These are phyloP conservation scores for Azorinus chamasolen DNA, from an alignment of 2,888 invertebrate species.

Conservation along the genomic window DNA sequence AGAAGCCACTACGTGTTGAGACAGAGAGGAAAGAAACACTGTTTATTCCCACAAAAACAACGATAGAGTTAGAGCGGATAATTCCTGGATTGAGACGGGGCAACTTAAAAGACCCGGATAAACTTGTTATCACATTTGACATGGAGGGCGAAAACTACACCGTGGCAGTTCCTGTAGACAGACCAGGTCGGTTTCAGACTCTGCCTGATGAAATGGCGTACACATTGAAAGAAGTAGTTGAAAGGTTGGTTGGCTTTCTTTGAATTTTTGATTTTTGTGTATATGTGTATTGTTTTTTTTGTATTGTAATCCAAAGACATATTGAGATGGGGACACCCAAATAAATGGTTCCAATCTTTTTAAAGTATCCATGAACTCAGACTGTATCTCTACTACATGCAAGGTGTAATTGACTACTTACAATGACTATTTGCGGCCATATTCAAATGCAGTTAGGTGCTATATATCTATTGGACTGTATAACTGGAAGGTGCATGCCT, in stretches of 20 bases:
- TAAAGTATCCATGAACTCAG: no score
- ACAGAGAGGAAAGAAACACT: conserved; percentile 9
- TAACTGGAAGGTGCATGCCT: no score
- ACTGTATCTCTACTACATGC: no score
- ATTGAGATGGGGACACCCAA: no score
- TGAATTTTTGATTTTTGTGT: no score
- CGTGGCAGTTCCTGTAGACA: conserved; percentile 17
- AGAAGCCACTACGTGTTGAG: conserved; percentile 10
- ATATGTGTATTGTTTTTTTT: no score
- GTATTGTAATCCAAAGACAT: no score
- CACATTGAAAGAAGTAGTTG: conserved; percentile 42
- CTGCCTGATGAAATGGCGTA: conserved; percentile 43
- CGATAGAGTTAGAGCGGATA: conserved; percentile 43
- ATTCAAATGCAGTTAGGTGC: no score
- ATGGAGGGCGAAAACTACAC: neutral
- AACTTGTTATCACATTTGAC: conserved; percentile 26
- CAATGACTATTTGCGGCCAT: no score
- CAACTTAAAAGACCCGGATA: conserved; percentile 6
- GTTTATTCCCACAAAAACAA: conserved; percentile 25
- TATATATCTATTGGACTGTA: no score
- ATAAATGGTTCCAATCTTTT: no score
- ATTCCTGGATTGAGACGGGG: conserved; percentile 20
- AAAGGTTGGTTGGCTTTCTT: conserved; percentile 45
- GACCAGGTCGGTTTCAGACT: conserved; percentile 19
- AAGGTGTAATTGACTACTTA: no score